A percentile compares a stretch with the other conserved stretches of the same genome.
These are phyloP conservation scores for Centropus unirufus DNA, from an alignment of 2,113 vertebrate species.

Conservation along the genomic window DNA sequence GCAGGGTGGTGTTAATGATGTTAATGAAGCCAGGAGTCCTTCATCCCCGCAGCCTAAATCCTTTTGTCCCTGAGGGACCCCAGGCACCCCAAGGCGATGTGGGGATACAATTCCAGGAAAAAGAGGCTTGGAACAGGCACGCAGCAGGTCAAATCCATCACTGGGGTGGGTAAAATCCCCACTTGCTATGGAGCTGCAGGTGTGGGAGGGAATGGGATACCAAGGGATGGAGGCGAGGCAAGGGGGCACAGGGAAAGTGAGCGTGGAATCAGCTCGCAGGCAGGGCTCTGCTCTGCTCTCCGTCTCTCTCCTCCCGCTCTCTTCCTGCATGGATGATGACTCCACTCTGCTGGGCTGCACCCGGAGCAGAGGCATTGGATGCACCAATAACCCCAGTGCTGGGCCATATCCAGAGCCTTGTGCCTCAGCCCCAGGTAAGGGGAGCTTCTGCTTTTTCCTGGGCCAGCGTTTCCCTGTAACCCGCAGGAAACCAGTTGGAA, in stretches of 20 bases:
- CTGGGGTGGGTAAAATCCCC: rapidly evolving
- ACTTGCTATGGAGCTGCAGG: rapidly evolving
- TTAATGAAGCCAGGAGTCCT: not conserved
- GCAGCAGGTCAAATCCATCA: not conserved
- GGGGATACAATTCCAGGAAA: rapidly evolving
- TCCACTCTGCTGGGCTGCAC: rapidly evolving
- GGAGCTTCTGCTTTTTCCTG: not conserved
- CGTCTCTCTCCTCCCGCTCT: not conserved
- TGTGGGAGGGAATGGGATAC: not conserved
- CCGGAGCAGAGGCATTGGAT: too few species aligned
- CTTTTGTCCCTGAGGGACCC: not conserved
- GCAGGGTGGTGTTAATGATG: not conserved
- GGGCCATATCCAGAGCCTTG: rapidly evolving
- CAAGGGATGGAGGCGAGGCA: not conserved
- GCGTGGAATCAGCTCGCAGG: rapidly evolving
- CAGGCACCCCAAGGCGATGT: rapidly evolving
- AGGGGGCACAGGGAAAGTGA: not conserved
- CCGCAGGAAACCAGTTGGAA: not conserved
- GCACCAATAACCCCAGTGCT: not conserved
- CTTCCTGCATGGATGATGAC: not conserved
- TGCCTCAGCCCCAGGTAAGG: rapidly evolving
- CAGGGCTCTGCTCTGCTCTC: not conserved
- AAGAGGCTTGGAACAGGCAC: rapidly evolving
- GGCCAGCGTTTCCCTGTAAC: not conserved
- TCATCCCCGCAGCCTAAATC: rapidly evolving